phyloP scores from a whole-genome alignment of 2,888 invertebrate species.

The Cheilosia grossa region DNA sequence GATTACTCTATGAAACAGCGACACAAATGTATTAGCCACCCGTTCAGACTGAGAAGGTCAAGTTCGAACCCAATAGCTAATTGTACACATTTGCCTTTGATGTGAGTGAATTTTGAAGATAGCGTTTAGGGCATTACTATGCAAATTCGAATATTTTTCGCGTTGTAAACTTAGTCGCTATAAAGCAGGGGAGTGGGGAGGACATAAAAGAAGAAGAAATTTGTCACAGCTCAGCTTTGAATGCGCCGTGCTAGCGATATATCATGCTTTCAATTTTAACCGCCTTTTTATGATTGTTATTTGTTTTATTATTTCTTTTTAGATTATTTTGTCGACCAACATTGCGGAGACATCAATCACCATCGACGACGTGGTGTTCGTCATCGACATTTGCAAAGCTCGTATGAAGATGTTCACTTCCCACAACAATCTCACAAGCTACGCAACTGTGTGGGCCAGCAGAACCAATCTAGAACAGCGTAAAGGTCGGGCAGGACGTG shows the following conservation, averaged over 20 bases:
- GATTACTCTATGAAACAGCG: background rate
- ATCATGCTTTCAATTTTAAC: too few species aligned
- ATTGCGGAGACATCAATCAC: conserved; percentile 99
- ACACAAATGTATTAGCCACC: too few species aligned
- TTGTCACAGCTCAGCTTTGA: background rate
- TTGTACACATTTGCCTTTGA: background rate
- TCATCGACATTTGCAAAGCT: conserved; percentile 98
- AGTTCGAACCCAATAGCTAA: background rate
- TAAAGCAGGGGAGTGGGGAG: background rate
- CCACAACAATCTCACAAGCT: conserved; percentile 99
- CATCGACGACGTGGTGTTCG: conserved; percentile 98
- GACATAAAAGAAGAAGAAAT: background rate
- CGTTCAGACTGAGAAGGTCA: conserved; percentile 2
- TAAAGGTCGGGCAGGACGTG: conserved; percentile 96
- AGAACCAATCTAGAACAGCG: conserved; percentile 96
- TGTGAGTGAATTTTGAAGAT: background rate
- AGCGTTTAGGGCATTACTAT: background rate
- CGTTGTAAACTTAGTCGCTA: background rate
- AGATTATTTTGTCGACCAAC: conserved; percentile 98
- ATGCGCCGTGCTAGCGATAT: too few species aligned
- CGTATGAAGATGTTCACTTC: conserved; percentile 99
- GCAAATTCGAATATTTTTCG: conserved; percentile 8
- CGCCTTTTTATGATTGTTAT: background rate
- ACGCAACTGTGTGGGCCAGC: conserved; percentile 98
- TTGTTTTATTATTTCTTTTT: conserved; percentile 75